Evolutionary conservation across 2,888 invertebrate genomes (phyloP), one percentile per base, ranked within the genome.

Genomic region (Ophonus ardosiacus): DNA sequence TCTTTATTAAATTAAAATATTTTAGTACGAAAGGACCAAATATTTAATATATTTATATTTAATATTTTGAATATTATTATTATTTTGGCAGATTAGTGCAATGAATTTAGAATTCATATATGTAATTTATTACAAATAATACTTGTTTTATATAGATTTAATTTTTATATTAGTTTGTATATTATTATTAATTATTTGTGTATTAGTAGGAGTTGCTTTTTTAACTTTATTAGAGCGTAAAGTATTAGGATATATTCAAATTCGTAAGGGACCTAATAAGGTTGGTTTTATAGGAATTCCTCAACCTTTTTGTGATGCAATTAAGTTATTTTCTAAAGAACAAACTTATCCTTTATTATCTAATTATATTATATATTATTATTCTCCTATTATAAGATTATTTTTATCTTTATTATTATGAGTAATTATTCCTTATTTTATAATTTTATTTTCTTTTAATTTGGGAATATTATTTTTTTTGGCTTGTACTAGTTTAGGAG

Each of bases 21-120:
- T 93, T 94, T 95, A 95, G 95, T 96, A 96, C 95, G 95, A 96
- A 95, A 96, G 95, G 95, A 96, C 93, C 92, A 92, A 31, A 93
- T 92, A 91, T 88, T 90, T 86, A 68, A 59, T 31, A 31, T 31
- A 31, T 31, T 31, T 4, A 31, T 31, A 31, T 31, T 31, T 31
- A 31, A 31, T 15, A 15, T 59, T 59, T 59, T 59, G 59, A 59
- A 59, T 59, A 59, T 59, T 59, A 59, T 59, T 86, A 84, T 89
- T 93, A 93, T 92, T 93, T 94, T 94, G 94, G 92, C 94, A 94
- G 94, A 95, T 89, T 92, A 94, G 92, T 95, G 95, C 92, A 90
- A 91, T 94, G 94, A 92, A 94, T 94, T 95, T 95, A 95, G 94
- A 94, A 93, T 92, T 94, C 93, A 93, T 92, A 92, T 92, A 92